Evolutionary conservation across 2,888 invertebrate genomes (phyloP).

Genomic region (Hoplodrina blanda): DNA sequence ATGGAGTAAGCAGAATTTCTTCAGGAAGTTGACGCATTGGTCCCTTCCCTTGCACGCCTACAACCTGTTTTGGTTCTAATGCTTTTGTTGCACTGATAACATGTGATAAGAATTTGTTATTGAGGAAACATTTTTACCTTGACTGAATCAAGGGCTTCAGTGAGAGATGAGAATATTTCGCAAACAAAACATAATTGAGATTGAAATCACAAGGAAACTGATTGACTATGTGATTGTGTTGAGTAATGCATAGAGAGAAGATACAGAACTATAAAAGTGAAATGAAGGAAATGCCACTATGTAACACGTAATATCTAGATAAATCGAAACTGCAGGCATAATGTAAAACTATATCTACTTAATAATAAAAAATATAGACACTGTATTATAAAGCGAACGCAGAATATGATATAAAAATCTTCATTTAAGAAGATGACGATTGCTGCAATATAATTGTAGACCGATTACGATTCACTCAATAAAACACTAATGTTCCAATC

Average conservation of each 20-base stretch:
- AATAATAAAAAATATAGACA: not conserved
- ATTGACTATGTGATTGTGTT: constrained; percentile 27
- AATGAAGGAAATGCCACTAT: constrained; percentile 30
- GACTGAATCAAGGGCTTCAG: not conserved
- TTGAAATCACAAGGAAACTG: constrained; percentile 10
- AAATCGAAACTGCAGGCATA: not conserved
- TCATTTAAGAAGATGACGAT: not conserved
- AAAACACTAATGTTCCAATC: not conserved
- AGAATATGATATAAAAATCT: not conserved
- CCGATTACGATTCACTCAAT: not conserved
- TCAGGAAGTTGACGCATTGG: constrained; percentile 86
- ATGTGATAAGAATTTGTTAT: constrained; percentile 67
- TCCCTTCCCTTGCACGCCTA: constrained; percentile 68
- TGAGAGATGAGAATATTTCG: not conserved
- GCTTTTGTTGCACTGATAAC: constrained; percentile 79
- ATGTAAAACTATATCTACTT: not conserved
- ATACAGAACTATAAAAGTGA: constrained; percentile 12
- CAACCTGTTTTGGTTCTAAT: constrained; percentile 74
- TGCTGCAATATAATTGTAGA: not conserved
- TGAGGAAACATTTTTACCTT: constrained; percentile 29
- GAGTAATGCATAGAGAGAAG: not conserved
- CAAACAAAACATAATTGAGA: too few species aligned
- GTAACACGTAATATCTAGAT: constrained; percentile 24
- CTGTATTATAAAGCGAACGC: not conserved
- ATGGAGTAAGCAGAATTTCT: constrained; percentile 66